phyloP scores from a whole-genome alignment of 2,888 invertebrate species.

The Sturmia bella region DNA sequence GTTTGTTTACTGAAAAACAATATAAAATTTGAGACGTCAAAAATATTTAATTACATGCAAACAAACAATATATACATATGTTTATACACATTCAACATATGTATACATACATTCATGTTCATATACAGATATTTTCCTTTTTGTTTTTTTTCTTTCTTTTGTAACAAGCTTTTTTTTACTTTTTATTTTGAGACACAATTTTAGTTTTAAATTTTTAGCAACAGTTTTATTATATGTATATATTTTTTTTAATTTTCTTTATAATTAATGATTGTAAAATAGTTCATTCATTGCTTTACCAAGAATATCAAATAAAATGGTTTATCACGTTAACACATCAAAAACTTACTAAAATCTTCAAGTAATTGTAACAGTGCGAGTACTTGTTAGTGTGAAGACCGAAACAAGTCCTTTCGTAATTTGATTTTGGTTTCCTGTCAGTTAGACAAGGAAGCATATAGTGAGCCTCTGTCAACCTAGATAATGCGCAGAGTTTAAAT shows the following conservation, averaged over 20 bases:
- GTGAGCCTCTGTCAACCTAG: conserved; percentile 51
- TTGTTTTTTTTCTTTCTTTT: neutral
- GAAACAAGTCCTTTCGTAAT: conserved; percentile 55
- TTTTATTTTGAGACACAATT: no score
- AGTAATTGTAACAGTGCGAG: conserved; percentile 52
- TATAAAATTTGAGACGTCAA: conserved; percentile 12
- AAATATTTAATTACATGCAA: neutral
- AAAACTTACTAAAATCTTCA: conserved; percentile 60
- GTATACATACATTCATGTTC: neutral
- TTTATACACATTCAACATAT: no score
- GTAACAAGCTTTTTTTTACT: no score
- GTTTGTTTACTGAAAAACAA: conserved; percentile 22
- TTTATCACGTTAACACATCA: conserved; percentile 63
- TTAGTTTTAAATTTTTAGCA: neutral
- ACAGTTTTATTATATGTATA: conserved; percentile 32
- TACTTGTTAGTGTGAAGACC: conserved; percentile 5
- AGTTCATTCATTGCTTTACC: conserved; percentile 19
- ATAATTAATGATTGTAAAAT: conserved; percentile 25
- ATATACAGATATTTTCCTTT: neutral
- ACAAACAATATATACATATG: no score
- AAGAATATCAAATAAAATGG: conserved; percentile 25
- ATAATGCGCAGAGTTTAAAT: conserved; percentile 65
- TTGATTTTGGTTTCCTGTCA: conserved; percentile 55
- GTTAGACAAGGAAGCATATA: conserved; percentile 67
- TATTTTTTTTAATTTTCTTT: conserved; percentile 6